These are phyloP conservation scores for Rhynchomys soricoides DNA, from an alignment of 2,113 vertebrate genomes.

Conservation along the genomic window DNA sequence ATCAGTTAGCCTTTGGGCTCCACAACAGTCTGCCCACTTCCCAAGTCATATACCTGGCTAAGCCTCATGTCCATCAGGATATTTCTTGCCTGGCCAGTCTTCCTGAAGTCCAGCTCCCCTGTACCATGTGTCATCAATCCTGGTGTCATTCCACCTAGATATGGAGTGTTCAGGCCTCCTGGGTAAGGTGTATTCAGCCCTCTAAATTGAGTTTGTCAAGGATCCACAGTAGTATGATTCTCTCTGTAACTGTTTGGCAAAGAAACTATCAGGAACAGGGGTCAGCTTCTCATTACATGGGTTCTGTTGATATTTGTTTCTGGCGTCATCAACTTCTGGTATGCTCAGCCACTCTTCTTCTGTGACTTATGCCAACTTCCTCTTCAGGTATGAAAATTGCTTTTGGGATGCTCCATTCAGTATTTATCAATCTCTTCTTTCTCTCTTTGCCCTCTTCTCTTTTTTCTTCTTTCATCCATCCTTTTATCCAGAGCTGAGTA, in stretches of 20 bases:
- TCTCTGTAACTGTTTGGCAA: constrained; percentile 97
- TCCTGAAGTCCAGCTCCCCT: constrained; percentile 98
- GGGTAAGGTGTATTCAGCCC: constrained; percentile 91
- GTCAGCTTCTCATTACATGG: constrained; percentile 98
- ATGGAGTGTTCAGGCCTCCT: constrained; percentile 95
- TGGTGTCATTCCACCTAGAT: constrained; percentile 97
- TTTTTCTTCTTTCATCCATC: constrained; percentile 98
- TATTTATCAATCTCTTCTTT: too few relatives aligned
- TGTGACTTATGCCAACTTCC: constrained; percentile 96
- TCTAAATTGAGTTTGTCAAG: constrained; percentile 93
- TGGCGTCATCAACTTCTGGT: constrained; percentile 97
- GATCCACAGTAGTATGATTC: constrained; percentile 95
- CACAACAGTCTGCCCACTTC: constrained; percentile 98
- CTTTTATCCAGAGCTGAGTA: constrained; percentile 97
- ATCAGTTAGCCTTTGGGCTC: constrained; percentile 98
- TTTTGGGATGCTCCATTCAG: too few relatives aligned
- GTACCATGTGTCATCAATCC: constrained; percentile 96
- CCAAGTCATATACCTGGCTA: constrained; percentile 98
- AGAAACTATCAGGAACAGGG: constrained; percentile 98
- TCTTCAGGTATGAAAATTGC: too few relatives aligned
- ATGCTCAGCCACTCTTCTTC: constrained; percentile 99
- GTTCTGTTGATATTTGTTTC: constrained; percentile 97
- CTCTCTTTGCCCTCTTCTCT: too few relatives aligned
- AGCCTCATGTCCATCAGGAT: constrained; percentile 99
- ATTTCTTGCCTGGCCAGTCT: constrained; percentile 98